Base-by-base conservation (phyloP, 2,113 vertebrate genomes). In the Hippocampus abdominalis region DNA sequence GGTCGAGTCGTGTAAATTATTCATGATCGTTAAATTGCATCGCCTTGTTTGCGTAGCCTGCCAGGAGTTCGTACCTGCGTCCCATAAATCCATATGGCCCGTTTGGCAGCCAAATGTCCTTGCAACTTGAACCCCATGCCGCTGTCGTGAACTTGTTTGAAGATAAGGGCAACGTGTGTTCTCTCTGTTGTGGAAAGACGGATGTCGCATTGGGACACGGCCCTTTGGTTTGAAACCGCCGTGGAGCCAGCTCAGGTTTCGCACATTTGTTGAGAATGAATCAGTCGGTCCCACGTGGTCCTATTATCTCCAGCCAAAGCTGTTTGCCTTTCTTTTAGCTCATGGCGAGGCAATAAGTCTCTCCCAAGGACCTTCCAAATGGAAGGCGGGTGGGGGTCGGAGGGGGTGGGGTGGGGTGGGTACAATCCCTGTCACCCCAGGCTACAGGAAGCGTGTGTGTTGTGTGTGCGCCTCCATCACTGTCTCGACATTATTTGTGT, bases 1-100 rank as follows among this genome's bases (percentile, higher is more conserved):
- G 72, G 84, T 86, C 81, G 86, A 82, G 82, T 77, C 69, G 46
- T 68, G 81, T 91, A 86, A 89, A 90, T 93, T 79, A 91, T 89
- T 86, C 78, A 80, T 89, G 72, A 83, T 78, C 67, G 81, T 77
- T 72, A 77, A 76, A 85, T 70, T 70, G 70, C 75, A 76, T 74
- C 70, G 63, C 66, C 65, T 64, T 39, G 20, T 76, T 75, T 63
- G 70, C 61, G 42, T 61, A 36, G 15, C 57, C 16, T 9, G 61
- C 61, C 36, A 18, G 4, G 21, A 63, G 39, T 64, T 23, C 39
- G 8, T 44, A 23, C 23, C 23, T 46, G 63, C 2, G 42, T 27
- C 25, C 12, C 10, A 46, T 63, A 42, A 18, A 62, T 64, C 40
- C 23, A 64, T 46, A 16, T 44, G 21, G 57, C 18, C 57, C 3